Evolutionary conservation across 2,113 vertebrate species (phyloP), one percentile per base, ranked within the genome.

Genomic region (Megaceryle torquata): DNA sequence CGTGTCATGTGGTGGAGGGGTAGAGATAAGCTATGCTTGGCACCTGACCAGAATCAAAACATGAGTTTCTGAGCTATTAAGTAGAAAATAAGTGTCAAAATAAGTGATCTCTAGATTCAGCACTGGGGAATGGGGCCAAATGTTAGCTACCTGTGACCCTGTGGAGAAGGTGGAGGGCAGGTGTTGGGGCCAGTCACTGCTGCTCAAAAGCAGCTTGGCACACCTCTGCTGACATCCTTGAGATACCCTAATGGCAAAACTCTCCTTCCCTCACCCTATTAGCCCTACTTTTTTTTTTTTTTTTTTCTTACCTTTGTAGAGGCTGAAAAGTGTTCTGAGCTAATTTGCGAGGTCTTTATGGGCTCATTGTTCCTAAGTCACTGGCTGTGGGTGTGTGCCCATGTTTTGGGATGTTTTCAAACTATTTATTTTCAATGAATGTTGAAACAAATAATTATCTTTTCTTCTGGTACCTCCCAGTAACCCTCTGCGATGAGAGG

Each of bases 151-250:
- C 7, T 3, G 0, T 4, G 21, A 24, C 28, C n/a, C 18, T 3
- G 5, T 8, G 8, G 26, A 82, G 22, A 28, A 39, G 33, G n/a
- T 1, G 3, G 26, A 69, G 2, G 25, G 18, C 11, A 11, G 54
- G n/a, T 1, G 0, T 8, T 0, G 1, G 54, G n/a, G 39, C 12
- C 54, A 70, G n/a, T 44, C 28, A 39, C 33, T 39, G 22, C 26
- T 59, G 33, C 37, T 53, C 28, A 65, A 59, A 24, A n/a, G 10
- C 82, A 51, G 43, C 65, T 85, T n/a, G 19, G 33, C 17, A 61
- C 20, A 25, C 16, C 35, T 35, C 56, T 63, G 21, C 31, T 4
- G 7, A 39, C 24, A 17, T 19, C 22, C 31, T 14, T 0, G 2
- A 37, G 25, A 28, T 22, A 25, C 12, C 33, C 18, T 25, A 44